These are phyloP conservation scores for Argyresthia albistria DNA, from an alignment of 2,888 invertebrate species.

Conservation along the genomic window DNA sequence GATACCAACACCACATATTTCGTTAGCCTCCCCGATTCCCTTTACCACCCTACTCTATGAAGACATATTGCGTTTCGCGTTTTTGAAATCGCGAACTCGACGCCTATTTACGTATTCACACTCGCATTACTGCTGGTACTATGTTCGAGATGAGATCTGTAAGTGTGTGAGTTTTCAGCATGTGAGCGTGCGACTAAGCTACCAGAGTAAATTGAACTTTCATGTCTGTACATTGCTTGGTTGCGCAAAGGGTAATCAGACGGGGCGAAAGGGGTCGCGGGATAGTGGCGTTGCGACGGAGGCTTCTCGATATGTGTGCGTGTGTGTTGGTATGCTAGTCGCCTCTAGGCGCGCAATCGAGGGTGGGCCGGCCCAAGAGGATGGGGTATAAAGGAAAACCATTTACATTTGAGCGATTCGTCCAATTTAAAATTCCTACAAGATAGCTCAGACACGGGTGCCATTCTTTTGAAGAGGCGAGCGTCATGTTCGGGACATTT, in stretches of 20 bases:
- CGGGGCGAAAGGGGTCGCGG: slow-evolving; percentile 51
- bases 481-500: slow-evolving; percentile 56
- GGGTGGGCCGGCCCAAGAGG: slow-evolving; percentile 63
- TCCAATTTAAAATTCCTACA: slow-evolving; percentile 75
- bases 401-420: slow-evolving; percentile 75
- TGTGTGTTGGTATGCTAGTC: slow-evolving; percentile 67
- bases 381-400: slow-evolving; percentile 72
- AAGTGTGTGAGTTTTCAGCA: slow-evolving; percentile 42
- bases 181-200: slow-evolving; percentile 55
- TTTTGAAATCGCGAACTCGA: slow-evolving; percentile 69
- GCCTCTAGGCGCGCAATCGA: slow-evolving; percentile 71
- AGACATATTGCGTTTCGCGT: slow-evolving; percentile 71
- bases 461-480: slow-evolving; percentile 68
- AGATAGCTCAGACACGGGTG: slow-evolving; percentile 71
- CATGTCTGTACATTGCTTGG: slow-evolving; percentile 22
- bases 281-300: slow-evolving; percentile 55
- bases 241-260: slow-evolving; percentile 50
- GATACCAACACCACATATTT: slow-evolving; percentile 50
- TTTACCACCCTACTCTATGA: slow-evolving; percentile 46
- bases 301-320: slow-evolving; percentile 56
- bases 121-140: slow-evolving; percentile 65
- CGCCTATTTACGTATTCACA: slow-evolving; percentile 70
- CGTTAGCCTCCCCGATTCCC: slow-evolving; percentile 58
- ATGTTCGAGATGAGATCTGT: slow-evolving; percentile 59
- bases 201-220: slow-evolving; percentile 39